Percentiles rank a stretch among this genome's conserved stretches.
These are phyloP conservation scores for Aurelia aurita DNA, from an alignment of 30 jellyfish, hydroid and myxozoan species.

Conservation along the genomic window DNA sequence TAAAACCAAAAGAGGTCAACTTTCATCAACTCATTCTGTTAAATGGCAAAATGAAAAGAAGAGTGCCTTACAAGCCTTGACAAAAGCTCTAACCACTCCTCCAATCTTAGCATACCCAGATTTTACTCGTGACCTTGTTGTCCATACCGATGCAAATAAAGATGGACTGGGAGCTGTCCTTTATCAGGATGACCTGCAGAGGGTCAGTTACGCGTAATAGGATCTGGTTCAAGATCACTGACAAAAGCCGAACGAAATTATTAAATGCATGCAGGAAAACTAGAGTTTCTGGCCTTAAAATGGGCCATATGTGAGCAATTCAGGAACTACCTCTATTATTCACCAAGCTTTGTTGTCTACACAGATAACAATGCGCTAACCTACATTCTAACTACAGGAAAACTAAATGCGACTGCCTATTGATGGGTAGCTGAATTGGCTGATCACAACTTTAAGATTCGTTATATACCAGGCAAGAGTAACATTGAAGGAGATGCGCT, in stretches of 20 bases:
- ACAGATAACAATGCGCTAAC: too few relatives aligned
- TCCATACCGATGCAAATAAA: slow-evolving; percentile 56
- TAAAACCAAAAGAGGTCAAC: slow-evolving; percentile 22
- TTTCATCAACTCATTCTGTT: slow-evolving; percentile 2
- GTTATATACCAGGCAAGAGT: slow-evolving; percentile 34
- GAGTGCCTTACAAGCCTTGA: not conserved
- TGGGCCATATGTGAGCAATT: slow-evolving; percentile 57
- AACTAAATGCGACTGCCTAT: slow-evolving; percentile 19
- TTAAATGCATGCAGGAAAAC: slow-evolving; percentile 19
- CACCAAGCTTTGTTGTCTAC: too few relatives aligned
- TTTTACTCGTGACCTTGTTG: not conserved
- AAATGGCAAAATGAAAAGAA: slow-evolving; percentile 12
- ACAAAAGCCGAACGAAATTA: too few relatives aligned
- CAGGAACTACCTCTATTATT: slow-evolving; percentile 23
- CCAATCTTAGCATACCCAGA: slow-evolving; percentile 53
- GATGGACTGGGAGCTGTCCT: slow-evolving; percentile 42
- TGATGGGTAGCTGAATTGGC: slow-evolving; percentile 34
- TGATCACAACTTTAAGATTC: slow-evolving; percentile 26
- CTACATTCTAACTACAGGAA: slow-evolving; percentile 11
- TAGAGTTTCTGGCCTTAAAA: slow-evolving; percentile 18
- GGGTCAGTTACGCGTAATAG: slow-evolving; percentile 44
- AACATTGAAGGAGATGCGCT: slow-evolving; percentile 42
- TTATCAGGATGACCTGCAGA: slow-evolving; percentile 14
- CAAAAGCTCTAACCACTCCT: not conserved
- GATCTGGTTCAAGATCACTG: slow-evolving; percentile 23